Conservation (phyloP, 2,888 invertebrate genomes). For the Crepidodera aurea region DNA sequence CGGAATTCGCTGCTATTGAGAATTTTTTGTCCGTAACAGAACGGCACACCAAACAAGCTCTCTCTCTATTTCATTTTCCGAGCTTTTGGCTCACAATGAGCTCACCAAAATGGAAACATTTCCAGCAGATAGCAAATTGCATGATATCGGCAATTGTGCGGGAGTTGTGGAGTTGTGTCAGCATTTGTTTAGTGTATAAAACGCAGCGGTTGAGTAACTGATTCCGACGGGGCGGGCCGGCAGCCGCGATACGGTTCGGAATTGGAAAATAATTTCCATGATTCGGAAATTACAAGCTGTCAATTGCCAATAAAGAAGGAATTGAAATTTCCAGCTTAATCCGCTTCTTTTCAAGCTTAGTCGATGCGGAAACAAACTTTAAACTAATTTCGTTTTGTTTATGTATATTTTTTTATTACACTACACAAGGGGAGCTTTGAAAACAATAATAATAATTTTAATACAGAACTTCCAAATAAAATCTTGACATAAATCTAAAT, state of each 20-base stretch:
- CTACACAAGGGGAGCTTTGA: no score
- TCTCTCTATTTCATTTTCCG: constrained; percentile 29
- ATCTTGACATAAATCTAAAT: no score
- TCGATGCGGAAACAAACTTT: no score
- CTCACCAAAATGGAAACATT: constrained; percentile 32
- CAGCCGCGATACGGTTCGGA: constrained; percentile 33
- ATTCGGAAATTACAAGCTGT: constrained; percentile 28
- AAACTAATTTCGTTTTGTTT: no score
- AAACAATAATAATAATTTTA: no score
- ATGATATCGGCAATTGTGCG: constrained; percentile 32
- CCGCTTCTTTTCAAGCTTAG: neutral
- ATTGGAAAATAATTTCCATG: constrained; percentile 37
- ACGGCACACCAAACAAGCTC: constrained; percentile 26
- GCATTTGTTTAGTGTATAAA: constrained; percentile 32
- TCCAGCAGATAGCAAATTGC: constrained; percentile 29
- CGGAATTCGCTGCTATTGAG: constrained; percentile 11
- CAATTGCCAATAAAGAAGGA: constrained; percentile 15
- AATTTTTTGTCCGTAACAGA: constrained; percentile 10
- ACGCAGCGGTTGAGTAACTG: constrained; percentile 35
- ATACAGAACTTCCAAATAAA: no score
- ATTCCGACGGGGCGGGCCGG: constrained; percentile 39
- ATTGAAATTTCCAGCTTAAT: constrained; percentile 1
- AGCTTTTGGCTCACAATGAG: constrained; percentile 31
- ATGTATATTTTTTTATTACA: no score
- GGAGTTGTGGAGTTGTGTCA: constrained; percentile 32